phyloP scores from a whole-genome alignment of 2,113 vertebrate genomes.

The Siniperca chuatsi region DNA sequence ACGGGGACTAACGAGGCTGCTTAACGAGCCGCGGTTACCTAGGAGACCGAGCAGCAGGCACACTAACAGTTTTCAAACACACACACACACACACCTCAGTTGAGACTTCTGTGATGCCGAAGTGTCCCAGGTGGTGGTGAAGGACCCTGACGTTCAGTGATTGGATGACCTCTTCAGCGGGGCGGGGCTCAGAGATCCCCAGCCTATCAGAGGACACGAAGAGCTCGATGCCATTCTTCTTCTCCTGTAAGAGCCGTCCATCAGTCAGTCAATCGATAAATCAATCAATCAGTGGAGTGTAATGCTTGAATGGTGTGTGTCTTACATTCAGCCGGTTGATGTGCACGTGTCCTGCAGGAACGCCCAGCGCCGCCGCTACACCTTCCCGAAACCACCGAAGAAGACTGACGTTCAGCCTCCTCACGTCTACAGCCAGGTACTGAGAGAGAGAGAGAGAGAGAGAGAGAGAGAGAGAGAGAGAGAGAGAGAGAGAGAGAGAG shows the following conservation, averaged over 20 bases:
- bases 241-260: constrained; percentile 79
- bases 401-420: constrained; percentile 90
- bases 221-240: constrained; percentile 93
- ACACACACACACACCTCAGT: constrained; percentile 88
- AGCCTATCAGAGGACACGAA: constrained; percentile 91
- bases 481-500: too few species aligned
- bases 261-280: background rate
- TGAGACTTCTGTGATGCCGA: constrained; percentile 92
- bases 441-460: constrained; percentile 49
- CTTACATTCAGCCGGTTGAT: constrained; percentile 95
- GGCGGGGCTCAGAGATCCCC: constrained; percentile 85
- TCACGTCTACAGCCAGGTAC: constrained; percentile 94
- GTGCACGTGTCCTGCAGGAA: constrained; percentile 90
- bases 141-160: constrained; percentile 92
- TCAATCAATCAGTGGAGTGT: background rate
- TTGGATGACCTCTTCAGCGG: constrained; percentile 92
- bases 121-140: constrained; percentile 90
- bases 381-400: constrained; percentile 92
- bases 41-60: background rate
- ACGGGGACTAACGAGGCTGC: constrained; percentile 11
- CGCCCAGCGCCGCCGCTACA: constrained; percentile 90
- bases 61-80: background rate
- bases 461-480: too few species aligned
- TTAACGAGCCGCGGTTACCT: constrained; percentile 10
- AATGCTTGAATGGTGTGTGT: background rate